Percentiles rank a stretch among this genome's conserved stretches.
Evolutionary conservation across 2,888 invertebrate genomes (phyloP).

Genomic region (Heliconius aoede): DNA sequence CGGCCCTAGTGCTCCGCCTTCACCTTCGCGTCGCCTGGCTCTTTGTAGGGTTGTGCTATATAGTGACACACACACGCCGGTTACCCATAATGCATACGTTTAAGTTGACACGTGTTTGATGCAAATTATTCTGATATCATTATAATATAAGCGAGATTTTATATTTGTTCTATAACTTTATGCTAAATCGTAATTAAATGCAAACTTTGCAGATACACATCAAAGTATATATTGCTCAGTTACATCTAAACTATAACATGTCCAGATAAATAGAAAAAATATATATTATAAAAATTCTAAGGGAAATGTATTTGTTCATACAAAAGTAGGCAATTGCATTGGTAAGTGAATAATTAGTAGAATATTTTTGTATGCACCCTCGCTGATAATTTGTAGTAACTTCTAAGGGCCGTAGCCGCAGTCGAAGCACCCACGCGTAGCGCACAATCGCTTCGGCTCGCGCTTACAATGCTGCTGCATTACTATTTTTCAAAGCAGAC

Average conservation of each 20-base stretch:
- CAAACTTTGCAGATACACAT: not conserved
- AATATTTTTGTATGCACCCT: not conserved
- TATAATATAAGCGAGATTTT: conserved; percentile 2
- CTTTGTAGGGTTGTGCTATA: conserved; percentile 57
- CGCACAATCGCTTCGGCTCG: conserved; percentile 73
- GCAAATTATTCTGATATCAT: conserved; percentile 39
- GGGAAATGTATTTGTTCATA: not conserved
- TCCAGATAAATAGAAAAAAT: too few species aligned
- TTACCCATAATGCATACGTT: conserved; percentile 48
- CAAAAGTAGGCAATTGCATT: too few species aligned
- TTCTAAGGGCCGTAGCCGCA: conserved; percentile 14
- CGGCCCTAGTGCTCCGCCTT: conserved; percentile 71
- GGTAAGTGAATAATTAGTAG: not conserved
- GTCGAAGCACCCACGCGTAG: conserved; percentile 60
- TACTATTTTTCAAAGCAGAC: conserved; percentile 82
- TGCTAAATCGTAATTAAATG: not conserved
- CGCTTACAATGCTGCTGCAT: conserved; percentile 76
- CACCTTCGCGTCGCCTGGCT: conserved; percentile 61
- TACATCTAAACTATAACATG: not conserved
- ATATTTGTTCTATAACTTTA: not conserved
- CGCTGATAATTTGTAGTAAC: conserved; percentile 15
- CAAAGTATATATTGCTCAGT: not conserved
- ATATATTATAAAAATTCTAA: not conserved
- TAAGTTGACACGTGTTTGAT: conserved; percentile 45
- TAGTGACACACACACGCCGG: conserved; percentile 39